phyloP scores from a whole-genome alignment of 2,888 invertebrate genomes.

The Microplitis manilae region DNA sequence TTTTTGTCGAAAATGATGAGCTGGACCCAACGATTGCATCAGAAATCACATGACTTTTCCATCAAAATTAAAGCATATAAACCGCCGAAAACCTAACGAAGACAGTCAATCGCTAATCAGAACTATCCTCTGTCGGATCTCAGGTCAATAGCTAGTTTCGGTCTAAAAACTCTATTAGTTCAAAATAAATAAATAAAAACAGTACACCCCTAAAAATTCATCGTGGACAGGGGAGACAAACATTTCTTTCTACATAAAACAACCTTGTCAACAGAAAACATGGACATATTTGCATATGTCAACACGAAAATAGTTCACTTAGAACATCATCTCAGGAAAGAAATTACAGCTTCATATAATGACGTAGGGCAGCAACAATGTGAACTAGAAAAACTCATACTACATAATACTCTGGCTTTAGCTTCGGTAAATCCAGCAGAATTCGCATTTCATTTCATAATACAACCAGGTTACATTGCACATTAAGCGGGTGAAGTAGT shows the following conservation, averaged over 20 bases:
- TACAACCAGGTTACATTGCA: conserved; percentile 50
- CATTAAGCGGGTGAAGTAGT: conserved; percentile 46
- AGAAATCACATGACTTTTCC: no score
- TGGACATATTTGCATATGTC: conserved; percentile 43
- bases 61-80: no score
- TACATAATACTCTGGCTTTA: conserved; percentile 48
- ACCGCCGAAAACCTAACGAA: no score
- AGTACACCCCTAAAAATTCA: no score
- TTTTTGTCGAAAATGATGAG: no score
- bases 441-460: conserved; percentile 50
- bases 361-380: conserved; percentile 50
- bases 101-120: no score
- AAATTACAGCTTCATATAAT: conserved; percentile 40
- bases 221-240: conserved; percentile 23
- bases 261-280: neutral
- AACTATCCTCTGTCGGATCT: no score
- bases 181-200: no score
- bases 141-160: no score
- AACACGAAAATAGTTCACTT: conserved; percentile 51
- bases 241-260: conserved; percentile 4
- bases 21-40: no score
- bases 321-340: conserved; percentile 46
- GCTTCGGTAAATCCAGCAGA: conserved; percentile 49
- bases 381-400: conserved; percentile 47
- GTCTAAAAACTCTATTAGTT: no score